A percentile compares a stretch with the other conserved stretches of the same genome.
Conservation (phyloP, 2,888 invertebrate species). For the Colletes collaris region DNA sequence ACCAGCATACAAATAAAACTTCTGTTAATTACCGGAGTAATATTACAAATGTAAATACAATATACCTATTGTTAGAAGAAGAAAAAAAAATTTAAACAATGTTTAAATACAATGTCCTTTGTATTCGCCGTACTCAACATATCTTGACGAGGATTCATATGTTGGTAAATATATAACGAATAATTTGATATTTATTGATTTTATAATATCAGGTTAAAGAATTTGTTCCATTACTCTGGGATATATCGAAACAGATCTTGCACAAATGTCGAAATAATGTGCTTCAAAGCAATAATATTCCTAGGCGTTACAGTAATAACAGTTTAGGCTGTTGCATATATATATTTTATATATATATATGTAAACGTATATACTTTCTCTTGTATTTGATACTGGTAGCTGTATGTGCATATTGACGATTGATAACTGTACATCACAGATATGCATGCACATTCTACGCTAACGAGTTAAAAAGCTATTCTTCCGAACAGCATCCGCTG, state of each 20-base stretch:
- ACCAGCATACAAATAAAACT: slow-evolving; percentile 32
- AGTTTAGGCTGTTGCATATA: slow-evolving; percentile 59
- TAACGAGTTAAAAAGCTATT: slow-evolving; percentile 7
- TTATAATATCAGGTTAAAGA: neutral
- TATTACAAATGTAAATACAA: slow-evolving; percentile 31
- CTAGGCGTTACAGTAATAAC: slow-evolving; percentile 64
- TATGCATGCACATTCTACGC: slow-evolving; percentile 25
- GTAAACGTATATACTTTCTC: slow-evolving; percentile 60
- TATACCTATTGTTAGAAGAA: neutral
- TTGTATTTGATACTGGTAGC: slow-evolving; percentile 55
- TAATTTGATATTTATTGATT: slow-evolving; percentile 25
- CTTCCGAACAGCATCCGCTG: no score
- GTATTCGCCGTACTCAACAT: slow-evolving; percentile 40
- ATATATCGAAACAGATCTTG: slow-evolving; percentile 38
- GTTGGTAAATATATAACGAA: slow-evolving; percentile 17
- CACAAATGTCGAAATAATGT: slow-evolving; percentile 58
- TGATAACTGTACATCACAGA: slow-evolving; percentile 22
- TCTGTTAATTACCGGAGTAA: slow-evolving; percentile 49
- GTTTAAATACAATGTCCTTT: slow-evolving; percentile 18
- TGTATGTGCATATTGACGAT: slow-evolving; percentile 47
- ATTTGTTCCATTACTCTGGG: slow-evolving; percentile 53
- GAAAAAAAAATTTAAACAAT: neutral
- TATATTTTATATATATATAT: slow-evolving; percentile 41
- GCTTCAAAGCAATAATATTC: slow-evolving; percentile 72
- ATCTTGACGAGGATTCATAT: slow-evolving; percentile 26